Base-by-base conservation (phyloP, 2,797 vertebrate genomes). In the Hippocampus kuda region DNA sequence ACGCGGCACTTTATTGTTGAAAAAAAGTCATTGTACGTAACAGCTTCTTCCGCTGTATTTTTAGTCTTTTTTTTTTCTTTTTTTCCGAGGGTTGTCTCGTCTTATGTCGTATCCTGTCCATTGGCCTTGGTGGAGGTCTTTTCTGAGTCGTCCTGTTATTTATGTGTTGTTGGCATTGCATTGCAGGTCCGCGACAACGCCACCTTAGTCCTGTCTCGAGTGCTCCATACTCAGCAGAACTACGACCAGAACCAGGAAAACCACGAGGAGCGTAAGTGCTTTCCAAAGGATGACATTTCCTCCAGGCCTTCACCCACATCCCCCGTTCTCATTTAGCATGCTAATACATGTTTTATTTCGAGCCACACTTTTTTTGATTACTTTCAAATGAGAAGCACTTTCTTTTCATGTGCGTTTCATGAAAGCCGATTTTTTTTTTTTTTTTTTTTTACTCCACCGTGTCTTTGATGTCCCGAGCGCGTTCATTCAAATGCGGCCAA, bases 221-320 rank as follows among this genome's bases (percentile, higher is more conserved):
- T 93, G 81, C 72, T 83, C 20, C 91, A 97, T 84, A 92, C 89
- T 27, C 95, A 94, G 74, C 95, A 96, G 77, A 95, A 94, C 7
- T 96, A 96, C 46, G 93, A 97, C 83, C 96, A 94, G 83, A 95
- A 98, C 85, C 96, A 97, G 79, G 96, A 98, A 78, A 91, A 95
- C 77, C 94, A 96, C 0, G 97, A 95, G 70, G 97, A 99, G 83
- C 93, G 97, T 99, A 86, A 84, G 96, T 94, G 41, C 46, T 63
- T 30, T 59, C 26, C 7, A 30, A 20, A 38, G 59, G 59, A 34
- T 20, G 59, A 61, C 59, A 38, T 61, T 38, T 70, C 82, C 70
- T 38, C 65, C 10, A 4, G 75, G 68, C 80, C 73, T 81, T 76
- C 65, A 69, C 70, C 72, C 75, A 74, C 78, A 75, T 79, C 34